Evolutionary conservation across 2,888 invertebrate genomes (phyloP).

Genomic region (Drosophila nr. medialis): DNA sequence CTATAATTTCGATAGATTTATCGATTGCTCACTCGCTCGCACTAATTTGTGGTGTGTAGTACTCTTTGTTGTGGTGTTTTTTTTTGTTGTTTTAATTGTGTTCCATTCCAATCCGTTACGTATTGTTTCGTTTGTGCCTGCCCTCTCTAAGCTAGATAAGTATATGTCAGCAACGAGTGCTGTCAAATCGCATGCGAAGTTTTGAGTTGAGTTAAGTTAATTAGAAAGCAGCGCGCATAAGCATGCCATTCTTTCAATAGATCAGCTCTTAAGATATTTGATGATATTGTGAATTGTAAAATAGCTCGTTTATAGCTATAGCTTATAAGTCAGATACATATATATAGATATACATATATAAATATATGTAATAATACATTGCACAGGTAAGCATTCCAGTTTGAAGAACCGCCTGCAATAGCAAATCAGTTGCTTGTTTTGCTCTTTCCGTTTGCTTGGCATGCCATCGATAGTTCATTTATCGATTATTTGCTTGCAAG

Average conservation of each 20-base stretch:
- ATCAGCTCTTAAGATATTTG: constrained; percentile 13
- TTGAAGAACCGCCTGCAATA: constrained; percentile 37
- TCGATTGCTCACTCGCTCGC: constrained; percentile 58
- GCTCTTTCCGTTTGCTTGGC: constrained; percentile 13
- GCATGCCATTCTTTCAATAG: constrained; percentile 54
- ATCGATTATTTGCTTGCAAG: constrained; percentile 18
- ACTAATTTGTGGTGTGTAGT: constrained; percentile 80
- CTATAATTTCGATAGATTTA: constrained; percentile 28
- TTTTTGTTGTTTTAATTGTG: constrained; percentile 5
- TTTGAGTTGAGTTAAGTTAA: constrained; percentile 23
- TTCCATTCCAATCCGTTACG: constrained; percentile 26
- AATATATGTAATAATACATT: constrained; percentile 24
- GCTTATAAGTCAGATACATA: constrained; percentile 39
- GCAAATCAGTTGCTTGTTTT: constrained; percentile 8
- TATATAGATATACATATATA: neutral
- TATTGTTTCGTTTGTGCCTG: constrained; percentile 30
- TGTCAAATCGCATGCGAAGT: constrained; percentile 24
- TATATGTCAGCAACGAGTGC: constrained; percentile 5
- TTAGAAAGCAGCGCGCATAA: constrained; percentile 71
- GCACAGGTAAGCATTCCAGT: constrained; percentile 59
- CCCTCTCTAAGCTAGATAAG: constrained; percentile 5
- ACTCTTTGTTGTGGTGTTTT: constrained; percentile 48
- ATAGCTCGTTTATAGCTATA: constrained; percentile 42
- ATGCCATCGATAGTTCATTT: constrained; percentile 31
- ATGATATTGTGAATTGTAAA: constrained; percentile 20